Percentiles rank a stretch among this genome's conserved stretches.
These are phyloP conservation scores for Sigmodon hispidus DNA, from an alignment of 2,113 vertebrate genomes.

Conservation along the genomic window DNA sequence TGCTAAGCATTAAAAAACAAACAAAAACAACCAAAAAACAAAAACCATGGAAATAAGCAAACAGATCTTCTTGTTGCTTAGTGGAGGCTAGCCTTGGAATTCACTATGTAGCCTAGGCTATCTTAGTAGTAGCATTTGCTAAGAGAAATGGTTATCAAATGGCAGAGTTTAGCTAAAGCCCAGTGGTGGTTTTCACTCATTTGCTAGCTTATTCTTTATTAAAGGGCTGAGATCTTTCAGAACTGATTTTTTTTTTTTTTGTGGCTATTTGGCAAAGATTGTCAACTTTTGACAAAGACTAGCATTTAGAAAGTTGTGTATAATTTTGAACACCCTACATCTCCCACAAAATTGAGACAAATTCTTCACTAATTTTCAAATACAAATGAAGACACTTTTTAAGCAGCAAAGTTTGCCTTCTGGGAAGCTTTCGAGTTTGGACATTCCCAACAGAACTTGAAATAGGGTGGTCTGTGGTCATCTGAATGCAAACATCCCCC, in stretches of 20 bases:
- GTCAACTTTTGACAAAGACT: neutral
- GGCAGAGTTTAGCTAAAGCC: neutral
- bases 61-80: neutral
- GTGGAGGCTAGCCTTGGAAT: neutral
- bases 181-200: neutral
- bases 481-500: too few relatives aligned
- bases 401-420: slow-evolving; percentile 37
- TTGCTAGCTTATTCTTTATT: neutral
- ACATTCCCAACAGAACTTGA: slow-evolving; percentile 29
- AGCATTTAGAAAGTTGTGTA: neutral
- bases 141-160: neutral
- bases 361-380: slow-evolving; percentile 35
- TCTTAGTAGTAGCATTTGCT: neutral
- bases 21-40: neutral
- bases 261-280: neutral
- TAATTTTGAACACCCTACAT: neutral
- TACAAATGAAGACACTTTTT: slow-evolving; percentile 48
- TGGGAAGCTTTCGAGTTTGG: slow-evolving; percentile 55
- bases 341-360: neutral
- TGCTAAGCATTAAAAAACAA: neutral
- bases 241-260: slow-evolving; percentile 11
- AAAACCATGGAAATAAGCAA: neutral
- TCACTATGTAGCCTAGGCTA: neutral
- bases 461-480: neutral
- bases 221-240: neutral